Percentiles rank a stretch among this genome's conserved stretches.
Conservation (phyloP, 2,797 vertebrate species). For the Ctenopoma kingsleyae region DNA sequence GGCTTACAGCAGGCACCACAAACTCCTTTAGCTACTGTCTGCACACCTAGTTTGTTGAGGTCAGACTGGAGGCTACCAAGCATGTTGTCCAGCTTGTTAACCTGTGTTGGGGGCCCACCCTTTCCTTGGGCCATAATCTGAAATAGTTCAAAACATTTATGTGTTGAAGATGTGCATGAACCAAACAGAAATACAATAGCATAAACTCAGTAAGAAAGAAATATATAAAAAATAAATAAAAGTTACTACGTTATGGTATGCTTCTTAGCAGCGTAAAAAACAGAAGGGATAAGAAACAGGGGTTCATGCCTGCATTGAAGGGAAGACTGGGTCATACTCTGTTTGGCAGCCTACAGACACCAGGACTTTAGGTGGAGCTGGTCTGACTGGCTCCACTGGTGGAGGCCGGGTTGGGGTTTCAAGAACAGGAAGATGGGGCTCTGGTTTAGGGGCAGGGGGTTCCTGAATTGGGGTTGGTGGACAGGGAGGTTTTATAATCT, state of each 20-base stretch:
- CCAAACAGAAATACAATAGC: not conserved
- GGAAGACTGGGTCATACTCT: conserved; percentile 87
- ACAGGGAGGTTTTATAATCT: conserved; percentile 61
- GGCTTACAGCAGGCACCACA: conserved; percentile 98
- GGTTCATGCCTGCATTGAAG: conserved; percentile 88
- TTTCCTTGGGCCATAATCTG: conserved; percentile 95
- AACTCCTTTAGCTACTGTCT: conserved; percentile 95
- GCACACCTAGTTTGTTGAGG: conserved; percentile 94
- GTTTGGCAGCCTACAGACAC: conserved; percentile 94
- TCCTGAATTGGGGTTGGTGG: conserved; percentile 61
- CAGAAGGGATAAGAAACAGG: conserved; percentile 36
- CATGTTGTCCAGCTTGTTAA: conserved; percentile 97
- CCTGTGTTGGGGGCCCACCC: conserved; percentile 88
- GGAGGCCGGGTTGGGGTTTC: conserved; percentile 55
- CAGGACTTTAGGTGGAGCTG: conserved; percentile 74
- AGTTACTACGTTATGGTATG: not conserved
- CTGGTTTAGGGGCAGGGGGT: conserved; percentile 54
- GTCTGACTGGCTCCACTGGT: conserved; percentile 71
- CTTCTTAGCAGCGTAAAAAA: conserved; percentile 25
- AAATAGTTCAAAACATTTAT: conserved; percentile 53
- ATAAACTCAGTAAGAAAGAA: not conserved
- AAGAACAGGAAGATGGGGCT: conserved; percentile 66
- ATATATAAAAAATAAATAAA: not conserved
- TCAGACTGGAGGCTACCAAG: conserved; percentile 96
- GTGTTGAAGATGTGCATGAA: not conserved